Evolutionary conservation across 1,140 invertebrate species (phyloP).

Genomic region (Scaptodrosophila lebanonensis): DNA sequence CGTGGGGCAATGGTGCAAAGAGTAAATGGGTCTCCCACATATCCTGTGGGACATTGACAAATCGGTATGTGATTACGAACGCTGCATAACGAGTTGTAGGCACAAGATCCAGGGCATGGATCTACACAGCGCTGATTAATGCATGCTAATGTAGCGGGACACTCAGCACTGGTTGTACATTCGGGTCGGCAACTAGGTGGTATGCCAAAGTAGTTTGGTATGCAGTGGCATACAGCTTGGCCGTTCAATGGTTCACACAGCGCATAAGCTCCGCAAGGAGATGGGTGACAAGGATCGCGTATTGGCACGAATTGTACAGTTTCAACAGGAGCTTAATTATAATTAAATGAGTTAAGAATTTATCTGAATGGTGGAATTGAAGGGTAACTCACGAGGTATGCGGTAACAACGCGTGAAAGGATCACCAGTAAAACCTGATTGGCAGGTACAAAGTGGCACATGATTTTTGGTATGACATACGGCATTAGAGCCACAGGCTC

Average conservation of each 20-base stretch:
- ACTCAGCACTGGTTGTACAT: slow-evolving; percentile 80
- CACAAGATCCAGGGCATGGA: slow-evolving; percentile 81
- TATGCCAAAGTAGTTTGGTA: slow-evolving; percentile 78
- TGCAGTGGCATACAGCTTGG: slow-evolving; percentile 78
- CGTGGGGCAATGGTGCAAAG: slow-evolving; percentile 54
- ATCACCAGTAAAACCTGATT: slow-evolving; percentile 81
- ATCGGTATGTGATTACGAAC: slow-evolving; percentile 82
- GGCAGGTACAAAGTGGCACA: slow-evolving; percentile 81
- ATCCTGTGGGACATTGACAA: slow-evolving; percentile 82
- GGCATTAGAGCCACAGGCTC: slow-evolving; percentile 81
- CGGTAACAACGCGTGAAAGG: slow-evolving; percentile 82
- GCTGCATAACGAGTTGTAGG: slow-evolving; percentile 82
- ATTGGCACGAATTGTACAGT: no score
- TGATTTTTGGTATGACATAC: slow-evolving; percentile 81
- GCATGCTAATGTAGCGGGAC: slow-evolving; percentile 79
- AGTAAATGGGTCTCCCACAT: slow-evolving; percentile 83
- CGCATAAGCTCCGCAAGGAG: slow-evolving; percentile 64
- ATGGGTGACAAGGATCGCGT: slow-evolving; percentile 80
- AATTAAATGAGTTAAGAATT: no score
- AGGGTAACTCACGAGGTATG: slow-evolving; percentile 79
- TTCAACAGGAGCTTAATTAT: no score
- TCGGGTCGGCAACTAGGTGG: slow-evolving; percentile 81
- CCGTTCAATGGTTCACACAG: slow-evolving; percentile 43
- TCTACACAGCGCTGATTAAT: slow-evolving; percentile 80
- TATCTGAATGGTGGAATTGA: no score